Evolutionary conservation across 2,113 vertebrate species (phyloP).

Genomic region (Spheniscus mendiculus): DNA sequence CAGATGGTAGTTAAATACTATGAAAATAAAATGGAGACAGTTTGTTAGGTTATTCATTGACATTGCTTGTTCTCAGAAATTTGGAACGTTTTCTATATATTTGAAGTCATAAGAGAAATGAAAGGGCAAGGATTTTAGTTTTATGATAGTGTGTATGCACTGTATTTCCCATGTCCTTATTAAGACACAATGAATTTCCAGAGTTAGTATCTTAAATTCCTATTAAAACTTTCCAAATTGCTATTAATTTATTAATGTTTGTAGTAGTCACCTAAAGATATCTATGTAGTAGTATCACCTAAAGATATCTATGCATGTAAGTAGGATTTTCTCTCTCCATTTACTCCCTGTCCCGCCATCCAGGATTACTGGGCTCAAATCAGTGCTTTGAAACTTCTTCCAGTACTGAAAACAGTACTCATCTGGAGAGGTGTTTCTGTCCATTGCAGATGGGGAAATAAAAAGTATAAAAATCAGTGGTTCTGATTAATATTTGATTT

Average conservation of each 20-base stretch:
- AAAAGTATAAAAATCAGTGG: background rate
- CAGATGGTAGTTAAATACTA: background rate
- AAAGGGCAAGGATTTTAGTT: background rate
- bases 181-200: background rate
- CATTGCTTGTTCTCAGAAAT: background rate
- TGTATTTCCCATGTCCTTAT: background rate
- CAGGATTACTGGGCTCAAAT: background rate
- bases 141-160: background rate
- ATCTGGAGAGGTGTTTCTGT: background rate
- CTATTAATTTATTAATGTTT: background rate
- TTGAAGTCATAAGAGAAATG: background rate
- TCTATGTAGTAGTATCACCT: background rate
- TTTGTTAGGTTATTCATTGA: background rate
- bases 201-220: background rate
- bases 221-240: background rate
- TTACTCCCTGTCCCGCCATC: accelerated
- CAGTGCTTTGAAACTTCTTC: background rate
- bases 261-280: background rate
- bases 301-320: background rate
- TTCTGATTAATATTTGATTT: background rate
- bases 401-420: background rate
- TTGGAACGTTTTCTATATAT: background rate
- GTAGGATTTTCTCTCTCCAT: background rate
- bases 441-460: background rate
- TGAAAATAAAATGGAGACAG: background rate